These are phyloP conservation scores for Antigone vipio DNA, from an alignment of 2,113 vertebrate species.

Conservation along the genomic window DNA sequence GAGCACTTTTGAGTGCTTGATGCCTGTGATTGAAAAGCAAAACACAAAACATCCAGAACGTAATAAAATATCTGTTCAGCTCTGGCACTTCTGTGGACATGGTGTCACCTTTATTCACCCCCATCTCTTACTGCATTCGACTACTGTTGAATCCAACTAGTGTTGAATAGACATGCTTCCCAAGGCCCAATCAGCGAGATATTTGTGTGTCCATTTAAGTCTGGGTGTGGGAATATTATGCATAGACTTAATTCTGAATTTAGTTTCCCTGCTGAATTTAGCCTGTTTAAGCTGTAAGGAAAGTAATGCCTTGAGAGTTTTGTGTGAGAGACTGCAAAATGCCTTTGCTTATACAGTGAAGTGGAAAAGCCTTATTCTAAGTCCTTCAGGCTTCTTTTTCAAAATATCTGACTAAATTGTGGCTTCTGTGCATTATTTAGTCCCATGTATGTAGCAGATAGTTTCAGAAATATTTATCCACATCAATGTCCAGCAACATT, in stretches of 20 bases:
- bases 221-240: neutral
- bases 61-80: neutral
- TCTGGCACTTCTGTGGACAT: neutral
- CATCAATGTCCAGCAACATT: neutral
- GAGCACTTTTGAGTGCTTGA: neutral
- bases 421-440: neutral
- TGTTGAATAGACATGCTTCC: neutral
- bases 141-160: neutral
- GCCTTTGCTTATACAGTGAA: neutral
- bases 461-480: neutral
- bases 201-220: neutral
- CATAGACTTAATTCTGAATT: neutral
- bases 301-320: neutral
- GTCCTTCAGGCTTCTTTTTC: neutral
- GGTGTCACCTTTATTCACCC: neutral
- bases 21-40: neutral
- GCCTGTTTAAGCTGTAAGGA: neutral
- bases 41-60: neutral
- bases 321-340: neutral
- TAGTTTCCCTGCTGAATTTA: neutral
- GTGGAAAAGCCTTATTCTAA: neutral
- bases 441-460: neutral
- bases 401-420: neutral
- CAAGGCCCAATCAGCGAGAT: neutral
- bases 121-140: neutral